These are phyloP conservation scores for Clinocottus analis DNA, from an alignment of 2,113 vertebrate species.

Conservation along the genomic window DNA sequence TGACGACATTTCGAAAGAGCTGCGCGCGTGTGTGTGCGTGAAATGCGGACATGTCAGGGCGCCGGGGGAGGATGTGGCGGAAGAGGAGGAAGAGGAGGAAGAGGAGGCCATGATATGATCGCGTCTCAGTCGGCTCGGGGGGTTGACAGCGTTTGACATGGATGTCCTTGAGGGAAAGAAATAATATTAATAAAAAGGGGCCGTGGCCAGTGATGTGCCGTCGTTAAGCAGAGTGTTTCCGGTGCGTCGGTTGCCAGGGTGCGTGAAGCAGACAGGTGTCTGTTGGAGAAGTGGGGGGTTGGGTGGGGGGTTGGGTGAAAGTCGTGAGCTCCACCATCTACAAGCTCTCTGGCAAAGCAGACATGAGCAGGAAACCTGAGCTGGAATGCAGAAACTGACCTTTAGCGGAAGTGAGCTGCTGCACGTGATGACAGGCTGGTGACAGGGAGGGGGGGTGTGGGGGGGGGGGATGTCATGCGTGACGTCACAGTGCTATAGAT, in stretches of 20 bases:
- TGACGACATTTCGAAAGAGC: too few species aligned
- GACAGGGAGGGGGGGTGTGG: not conserved
- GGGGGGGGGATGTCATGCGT: conserved; percentile 23
- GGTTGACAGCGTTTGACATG: conserved; percentile 29
- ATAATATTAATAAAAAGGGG: too few species aligned
- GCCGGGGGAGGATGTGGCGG: not conserved
- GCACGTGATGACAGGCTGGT: not conserved
- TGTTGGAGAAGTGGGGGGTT: not conserved
- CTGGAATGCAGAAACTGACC: not conserved
- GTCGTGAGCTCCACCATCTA: conserved; percentile 17
- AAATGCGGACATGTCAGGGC: not conserved
- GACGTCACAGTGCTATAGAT: conserved; percentile 50
- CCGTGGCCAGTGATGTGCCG: conserved; percentile 24
- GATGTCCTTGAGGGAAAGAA: conserved; percentile 69
- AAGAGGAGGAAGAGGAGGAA: conserved; percentile 16
- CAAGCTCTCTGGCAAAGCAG: not conserved
- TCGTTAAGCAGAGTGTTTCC: conserved; percentile 29
- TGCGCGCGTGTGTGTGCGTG: conserved; percentile 75
- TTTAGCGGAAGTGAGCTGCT: not conserved
- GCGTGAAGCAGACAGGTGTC: conserved; percentile 73
- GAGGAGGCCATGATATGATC: not conserved
- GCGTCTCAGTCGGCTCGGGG: not conserved
- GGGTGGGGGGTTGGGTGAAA: not conserved
- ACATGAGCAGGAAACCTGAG: conserved; percentile 18
- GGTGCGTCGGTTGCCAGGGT: conserved; percentile 54